Evolutionary conservation across 2,888 invertebrate species (phyloP).

Genomic region (Priocnemis perturbator): DNA sequence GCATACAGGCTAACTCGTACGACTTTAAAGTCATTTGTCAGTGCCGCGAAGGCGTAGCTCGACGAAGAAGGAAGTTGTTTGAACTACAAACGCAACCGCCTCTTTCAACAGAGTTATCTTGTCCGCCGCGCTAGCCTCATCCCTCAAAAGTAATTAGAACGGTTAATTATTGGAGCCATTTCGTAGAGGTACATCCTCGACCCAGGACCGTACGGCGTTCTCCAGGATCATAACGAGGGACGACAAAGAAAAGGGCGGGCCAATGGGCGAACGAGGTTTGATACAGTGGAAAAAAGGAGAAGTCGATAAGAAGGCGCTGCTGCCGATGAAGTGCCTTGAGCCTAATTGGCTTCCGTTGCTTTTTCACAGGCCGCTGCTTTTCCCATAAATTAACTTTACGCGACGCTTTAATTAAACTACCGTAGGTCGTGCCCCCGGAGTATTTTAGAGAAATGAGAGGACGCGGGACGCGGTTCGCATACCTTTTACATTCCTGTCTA

Average conservation of each 20-base stretch:
- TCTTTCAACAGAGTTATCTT: conserved; percentile 37
- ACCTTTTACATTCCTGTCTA: conserved; percentile 26
- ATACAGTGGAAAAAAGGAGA: conserved; percentile 34
- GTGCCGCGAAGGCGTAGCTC: conserved; percentile 34
- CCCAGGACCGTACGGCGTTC: conserved; percentile 31
- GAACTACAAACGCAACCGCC: conserved; percentile 28
- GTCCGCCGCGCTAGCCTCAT: conserved; percentile 19
- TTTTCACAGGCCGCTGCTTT: conserved; percentile 55
- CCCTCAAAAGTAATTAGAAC: conserved; percentile 48
- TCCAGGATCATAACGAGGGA: conserved; percentile 46
- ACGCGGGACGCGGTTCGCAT: conserved; percentile 9
- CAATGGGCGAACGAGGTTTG: conserved; percentile 48
- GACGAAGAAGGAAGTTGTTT: conserved; percentile 31
- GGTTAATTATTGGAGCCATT: conserved; percentile 47
- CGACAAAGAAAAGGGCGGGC: conserved; percentile 48
- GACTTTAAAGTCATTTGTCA: conserved; percentile 32
- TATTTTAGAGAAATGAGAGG: conserved; percentile 45
- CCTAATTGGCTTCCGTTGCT: conserved; percentile 66
- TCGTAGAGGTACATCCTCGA: conserved; percentile 28
- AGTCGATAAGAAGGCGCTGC: conserved; percentile 43
- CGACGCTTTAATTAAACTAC: conserved; percentile 57
- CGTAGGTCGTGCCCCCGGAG: conserved; percentile 43
- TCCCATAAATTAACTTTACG: conserved; percentile 59
- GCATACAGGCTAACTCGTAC: background rate
- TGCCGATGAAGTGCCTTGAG: conserved; percentile 56